Base-by-base conservation (phyloP, 2,113 vertebrate species). In the Sorex fumeus region DNA sequence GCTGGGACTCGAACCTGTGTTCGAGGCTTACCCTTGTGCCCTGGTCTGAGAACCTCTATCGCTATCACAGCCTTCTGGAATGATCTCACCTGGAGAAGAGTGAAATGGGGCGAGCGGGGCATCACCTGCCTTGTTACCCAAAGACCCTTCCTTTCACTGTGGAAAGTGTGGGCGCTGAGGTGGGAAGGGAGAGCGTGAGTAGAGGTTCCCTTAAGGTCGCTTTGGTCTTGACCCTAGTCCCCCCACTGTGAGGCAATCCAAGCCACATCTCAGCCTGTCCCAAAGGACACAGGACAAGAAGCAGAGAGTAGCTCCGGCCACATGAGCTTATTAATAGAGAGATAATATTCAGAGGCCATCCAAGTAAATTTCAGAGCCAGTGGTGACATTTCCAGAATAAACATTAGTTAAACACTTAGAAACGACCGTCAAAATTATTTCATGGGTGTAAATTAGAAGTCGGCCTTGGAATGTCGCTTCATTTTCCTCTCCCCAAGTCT, bases 391-490 rank as follows among this genome's bases (percentile, higher is more conserved):
- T 96, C 72, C 72, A 95, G 92, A 91, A 91, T 95, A 92, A 94
- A 95, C 91, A 82, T 87, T 91, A 89, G 87, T 88, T 93, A 95
- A 95, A 94, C 90, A 93, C 93, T 94, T 81, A 88, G 3, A 88
- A 95, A 75, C 6, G 30, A 87, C 92, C 45, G 13, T 95, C 93
- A 91, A 34, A 91, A 95, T 96, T 93, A 95, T 95, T 93, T 96
- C 92, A 91, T 1, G 92, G 96, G 95, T 93, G 93, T 92, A 87
- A 97, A 96, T 96, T 86, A 94, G 95, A 93, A 95, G 86, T 70
- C 88, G 12, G 84, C 15, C 30, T 91, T 45, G 23, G 60, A 43
- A 62, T 87, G 57, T 71, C 53, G 88, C 75, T 88, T 96, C 96
- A 91, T 90, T 93, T 95, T 95, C 92, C 53, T 74, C 91, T 95